phyloP scores from a whole-genome alignment of 1,140 invertebrate species.

The Harlomillsia oculata region DNA sequence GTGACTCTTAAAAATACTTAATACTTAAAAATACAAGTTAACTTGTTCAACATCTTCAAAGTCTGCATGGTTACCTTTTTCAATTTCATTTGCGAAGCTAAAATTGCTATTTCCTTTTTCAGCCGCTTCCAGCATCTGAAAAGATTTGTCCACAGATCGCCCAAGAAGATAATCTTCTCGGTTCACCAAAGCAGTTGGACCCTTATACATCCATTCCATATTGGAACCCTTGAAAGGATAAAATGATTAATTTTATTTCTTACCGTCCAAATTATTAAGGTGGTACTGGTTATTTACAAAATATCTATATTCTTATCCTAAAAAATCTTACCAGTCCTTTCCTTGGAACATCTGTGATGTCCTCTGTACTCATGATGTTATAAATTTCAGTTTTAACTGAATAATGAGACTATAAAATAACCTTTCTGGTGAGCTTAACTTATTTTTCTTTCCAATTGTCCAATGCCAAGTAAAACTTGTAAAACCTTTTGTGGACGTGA shows the following conservation, averaged over 20 bases:
- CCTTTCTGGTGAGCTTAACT: no score
- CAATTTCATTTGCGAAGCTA: conserved; percentile 30
- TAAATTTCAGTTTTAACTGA: no score
- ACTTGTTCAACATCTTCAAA: neutral
- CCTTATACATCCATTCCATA: conserved; percentile 89
- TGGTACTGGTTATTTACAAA: no score
- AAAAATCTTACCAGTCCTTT: no score
- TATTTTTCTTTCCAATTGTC: no score
- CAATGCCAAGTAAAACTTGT: no score
- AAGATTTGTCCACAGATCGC: conserved; percentile 71
- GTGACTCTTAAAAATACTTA: neutral
- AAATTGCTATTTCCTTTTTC: conserved; percentile 45
- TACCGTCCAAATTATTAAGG: neutral
- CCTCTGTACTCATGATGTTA: no score
- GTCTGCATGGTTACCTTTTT: conserved; percentile 32
- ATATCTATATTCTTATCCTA: no score
- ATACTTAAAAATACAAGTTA: neutral
- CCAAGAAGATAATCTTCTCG: conserved; percentile 85
- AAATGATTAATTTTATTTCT: neutral
- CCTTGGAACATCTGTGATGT: no score
- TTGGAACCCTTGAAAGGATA: conserved; percentile 35
- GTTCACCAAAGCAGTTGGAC: conserved; percentile 60
- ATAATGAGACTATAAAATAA: no score
- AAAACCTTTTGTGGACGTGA: no score
- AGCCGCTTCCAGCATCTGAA: conserved; percentile 55